Base-by-base conservation (phyloP, 2,888 invertebrate genomes). In the Phengaris arion region DNA sequence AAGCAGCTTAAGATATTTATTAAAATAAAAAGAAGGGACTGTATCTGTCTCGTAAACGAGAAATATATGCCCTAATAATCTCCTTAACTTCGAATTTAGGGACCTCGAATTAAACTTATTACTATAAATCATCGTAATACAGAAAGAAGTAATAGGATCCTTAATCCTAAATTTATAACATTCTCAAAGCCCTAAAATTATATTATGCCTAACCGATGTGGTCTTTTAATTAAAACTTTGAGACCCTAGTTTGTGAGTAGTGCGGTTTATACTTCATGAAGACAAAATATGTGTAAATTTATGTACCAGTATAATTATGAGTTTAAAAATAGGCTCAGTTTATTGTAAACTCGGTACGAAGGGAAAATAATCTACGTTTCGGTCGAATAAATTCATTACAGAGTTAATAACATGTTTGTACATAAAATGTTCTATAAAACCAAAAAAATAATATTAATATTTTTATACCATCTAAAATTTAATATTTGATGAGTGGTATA, bases 181-280 rank as follows among this genome's bases (percentile, higher is more conserved):
- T 68, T 68, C 46, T 45, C 45, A 68, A 59, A n/a, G 7, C 68
- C 68, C 45, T 68, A 46, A 68, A 68, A n/a, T 68, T 68, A 13
- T 45, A 68, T 68, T 45, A 45, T 64, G 3, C 69, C 48, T 69
- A 46, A 22, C 69, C 69, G 48, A 46, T 69, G 48, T 69, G 48
- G 69, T 69, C 3, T 69, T 69, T 69, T 69, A 48, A 69, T 69
- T 69, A 69, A 69, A 69, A 69, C 48, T 69, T 48, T n/a, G 69
- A 48, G 48, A 69, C 22, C 48, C 48, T 48, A 69, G 69, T 48
- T 46, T 69, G 48, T 69, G 69, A n/a, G 9, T 46, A 69, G 15
- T 48, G 48, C 48, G 46, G 69, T 69, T 9, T 13, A 46, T 68
- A 69, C 35, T 45, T 64, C 59, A 10, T 22, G 35, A 45, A 64